These are phyloP conservation scores for Hermaeophaga mercurialis DNA, from an alignment of 2,888 invertebrate species.

Conservation along the genomic window DNA sequence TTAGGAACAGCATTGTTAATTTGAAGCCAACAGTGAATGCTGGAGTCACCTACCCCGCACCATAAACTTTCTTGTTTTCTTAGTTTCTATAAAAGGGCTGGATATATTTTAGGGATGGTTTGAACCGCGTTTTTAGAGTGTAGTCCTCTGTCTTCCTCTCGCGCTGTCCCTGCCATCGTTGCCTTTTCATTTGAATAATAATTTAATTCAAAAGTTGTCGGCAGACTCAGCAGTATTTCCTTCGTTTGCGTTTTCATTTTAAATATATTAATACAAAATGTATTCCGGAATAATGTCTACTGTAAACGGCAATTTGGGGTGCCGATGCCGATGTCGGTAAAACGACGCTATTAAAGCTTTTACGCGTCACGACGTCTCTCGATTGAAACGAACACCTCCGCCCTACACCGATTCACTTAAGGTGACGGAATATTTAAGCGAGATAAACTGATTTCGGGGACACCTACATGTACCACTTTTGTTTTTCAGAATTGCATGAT, in stretches of 20 bases:
- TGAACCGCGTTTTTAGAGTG: constrained; percentile 21
- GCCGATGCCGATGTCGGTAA: constrained; percentile 10
- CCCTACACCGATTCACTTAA: neutral
- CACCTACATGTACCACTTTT: too few relatives aligned
- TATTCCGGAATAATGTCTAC: constrained; percentile 44
- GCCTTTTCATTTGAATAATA: constrained; percentile 54
- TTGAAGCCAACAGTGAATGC: too few relatives aligned
- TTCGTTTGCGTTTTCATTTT: constrained; percentile 51
- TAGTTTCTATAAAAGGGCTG: too few relatives aligned
- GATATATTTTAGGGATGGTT: too few relatives aligned
- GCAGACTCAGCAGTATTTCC: constrained; percentile 46
- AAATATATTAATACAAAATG: constrained; percentile 51
- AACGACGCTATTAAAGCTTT: neutral
- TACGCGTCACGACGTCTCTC: constrained; percentile 6
- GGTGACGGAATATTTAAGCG: constrained; percentile 1
- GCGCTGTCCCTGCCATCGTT: constrained; percentile 38
- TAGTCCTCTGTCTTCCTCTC: constrained; percentile 21
- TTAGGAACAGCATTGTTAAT: too few relatives aligned
- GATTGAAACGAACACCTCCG: constrained; percentile 25
- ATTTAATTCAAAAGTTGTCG: constrained; percentile 52
- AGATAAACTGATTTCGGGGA: too few relatives aligned
- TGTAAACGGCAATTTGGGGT: constrained; percentile 40
- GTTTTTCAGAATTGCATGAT: too few relatives aligned
- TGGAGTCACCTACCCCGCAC: too few relatives aligned
- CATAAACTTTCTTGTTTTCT: too few relatives aligned